Conservation (phyloP, 1,140 invertebrate species). For the Notospermus geniculatus region DNA sequence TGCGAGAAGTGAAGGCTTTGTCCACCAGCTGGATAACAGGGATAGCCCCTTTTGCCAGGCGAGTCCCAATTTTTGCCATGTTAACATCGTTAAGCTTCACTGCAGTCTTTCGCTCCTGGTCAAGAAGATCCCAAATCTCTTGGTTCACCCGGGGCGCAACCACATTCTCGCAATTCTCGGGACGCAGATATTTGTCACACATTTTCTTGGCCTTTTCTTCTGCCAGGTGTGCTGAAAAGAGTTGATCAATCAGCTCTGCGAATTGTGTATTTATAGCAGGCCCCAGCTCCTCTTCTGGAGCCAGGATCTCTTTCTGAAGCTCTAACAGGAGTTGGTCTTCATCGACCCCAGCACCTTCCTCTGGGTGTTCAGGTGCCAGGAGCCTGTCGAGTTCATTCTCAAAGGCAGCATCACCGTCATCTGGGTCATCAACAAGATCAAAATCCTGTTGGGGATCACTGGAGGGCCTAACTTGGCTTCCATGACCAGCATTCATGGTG, state of each 20-base stretch:
- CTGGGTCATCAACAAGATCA: too few species aligned
- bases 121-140: not conserved
- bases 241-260: not conserved
- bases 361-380: too few species aligned
- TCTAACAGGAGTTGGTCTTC: not conserved
- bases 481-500: too few species aligned
- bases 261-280: not conserved
- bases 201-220: not conserved
- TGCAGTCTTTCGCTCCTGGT: not conserved
- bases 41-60: too few species aligned
- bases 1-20: too few species aligned
- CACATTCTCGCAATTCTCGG: not conserved
- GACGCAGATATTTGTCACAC: not conserved
- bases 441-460: too few species aligned
- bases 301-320: not conserved
- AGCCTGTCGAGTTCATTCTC: too few species aligned
- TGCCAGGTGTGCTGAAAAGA: not conserved
- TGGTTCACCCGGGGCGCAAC: not conserved
- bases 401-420: too few species aligned
- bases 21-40: too few species aligned
- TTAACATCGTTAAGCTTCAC: not conserved
- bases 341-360: too few species aligned
- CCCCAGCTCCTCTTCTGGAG: not conserved
- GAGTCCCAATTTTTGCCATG: too few species aligned
- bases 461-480: too few species aligned